Percentiles rank a stretch among this genome's conserved stretches.
phyloP scores from a whole-genome alignment of 2,113 vertebrate species.

The Hucho hucho region DNA sequence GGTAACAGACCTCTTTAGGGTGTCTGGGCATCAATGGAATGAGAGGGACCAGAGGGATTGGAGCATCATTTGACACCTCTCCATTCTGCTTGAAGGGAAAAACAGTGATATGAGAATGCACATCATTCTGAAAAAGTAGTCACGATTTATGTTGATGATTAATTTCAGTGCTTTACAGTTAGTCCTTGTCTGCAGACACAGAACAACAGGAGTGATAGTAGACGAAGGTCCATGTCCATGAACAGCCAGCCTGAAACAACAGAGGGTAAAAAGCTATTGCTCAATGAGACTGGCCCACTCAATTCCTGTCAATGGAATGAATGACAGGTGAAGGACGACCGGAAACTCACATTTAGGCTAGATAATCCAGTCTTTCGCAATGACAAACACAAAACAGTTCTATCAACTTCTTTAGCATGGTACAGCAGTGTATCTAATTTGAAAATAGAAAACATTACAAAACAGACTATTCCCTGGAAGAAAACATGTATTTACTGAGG shows the following conservation, averaged over 20 bases:
- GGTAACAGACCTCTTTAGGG: constrained; percentile 52
- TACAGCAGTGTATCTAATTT: not conserved
- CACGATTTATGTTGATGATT: constrained; percentile 2
- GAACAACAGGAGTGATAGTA: constrained; percentile 72
- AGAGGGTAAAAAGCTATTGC: constrained; percentile 29
- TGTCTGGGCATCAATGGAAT: constrained; percentile 52
- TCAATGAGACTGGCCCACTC: not conserved
- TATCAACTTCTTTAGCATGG: not conserved
- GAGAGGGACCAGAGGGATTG: constrained; percentile 51
- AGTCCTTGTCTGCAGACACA: constrained; percentile 66
- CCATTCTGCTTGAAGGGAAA: constrained; percentile 57
- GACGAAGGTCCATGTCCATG: constrained; percentile 69
- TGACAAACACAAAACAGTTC: not conserved
- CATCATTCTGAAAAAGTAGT: not conserved
- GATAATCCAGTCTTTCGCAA: not conserved
- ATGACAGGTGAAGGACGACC: not conserved
- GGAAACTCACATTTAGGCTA: too few species aligned
- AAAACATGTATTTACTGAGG: not conserved
- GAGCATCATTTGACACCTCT: constrained; percentile 59
- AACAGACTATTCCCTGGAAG: not conserved
- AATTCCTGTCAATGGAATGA: not conserved
- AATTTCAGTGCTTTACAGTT: constrained; percentile 59
- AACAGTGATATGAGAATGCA: constrained; percentile 3
- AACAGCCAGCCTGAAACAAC: constrained; percentile 55
- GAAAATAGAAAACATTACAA: not conserved